Conservation (phyloP, 2,797 vertebrate genomes). For the Zalophus californianus region DNA sequence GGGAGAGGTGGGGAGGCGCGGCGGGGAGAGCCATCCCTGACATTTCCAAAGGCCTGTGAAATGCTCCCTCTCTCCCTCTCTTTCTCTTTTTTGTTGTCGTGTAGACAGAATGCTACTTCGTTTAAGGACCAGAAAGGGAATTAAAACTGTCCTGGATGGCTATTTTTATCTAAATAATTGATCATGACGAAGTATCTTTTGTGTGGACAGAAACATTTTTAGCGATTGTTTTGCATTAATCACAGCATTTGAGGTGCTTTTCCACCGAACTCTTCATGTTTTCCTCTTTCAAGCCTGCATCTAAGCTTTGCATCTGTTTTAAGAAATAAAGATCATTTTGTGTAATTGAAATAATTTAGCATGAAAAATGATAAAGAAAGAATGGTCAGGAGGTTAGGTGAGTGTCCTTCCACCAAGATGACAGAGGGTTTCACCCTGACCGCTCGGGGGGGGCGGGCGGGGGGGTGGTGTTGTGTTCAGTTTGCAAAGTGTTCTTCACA, state of each 20-base stretch:
- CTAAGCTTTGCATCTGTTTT: slow-evolving; percentile 54
- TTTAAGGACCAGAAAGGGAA: slow-evolving; percentile 16
- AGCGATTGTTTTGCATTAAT: slow-evolving; percentile 38
- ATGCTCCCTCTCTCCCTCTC: neutral
- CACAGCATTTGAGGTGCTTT: neutral
- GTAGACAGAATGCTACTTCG: neutral
- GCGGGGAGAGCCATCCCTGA: neutral
- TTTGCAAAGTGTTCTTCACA: slow-evolving; percentile 54
- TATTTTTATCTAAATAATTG: slow-evolving; percentile 65
- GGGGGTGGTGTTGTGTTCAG: neutral
- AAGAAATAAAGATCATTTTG: slow-evolving; percentile 17
- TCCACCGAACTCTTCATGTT: neutral
- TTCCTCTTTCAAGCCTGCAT: neutral
- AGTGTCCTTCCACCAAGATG: neutral
- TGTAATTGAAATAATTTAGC: neutral
- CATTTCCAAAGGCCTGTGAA: neutral
- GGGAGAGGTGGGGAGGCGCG: too few relatives aligned
- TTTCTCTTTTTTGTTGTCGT: neutral
- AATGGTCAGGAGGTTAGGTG: neutral
- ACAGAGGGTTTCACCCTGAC: neutral
- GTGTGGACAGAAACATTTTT: slow-evolving; percentile 9
- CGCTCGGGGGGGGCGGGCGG: neutral
- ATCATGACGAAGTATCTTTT: slow-evolving; percentile 25
- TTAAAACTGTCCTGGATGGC: neutral
- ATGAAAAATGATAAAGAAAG: slow-evolving; percentile 4